Conservation (phyloP, 2,888 invertebrate genomes). For the Panopea generosa region DNA sequence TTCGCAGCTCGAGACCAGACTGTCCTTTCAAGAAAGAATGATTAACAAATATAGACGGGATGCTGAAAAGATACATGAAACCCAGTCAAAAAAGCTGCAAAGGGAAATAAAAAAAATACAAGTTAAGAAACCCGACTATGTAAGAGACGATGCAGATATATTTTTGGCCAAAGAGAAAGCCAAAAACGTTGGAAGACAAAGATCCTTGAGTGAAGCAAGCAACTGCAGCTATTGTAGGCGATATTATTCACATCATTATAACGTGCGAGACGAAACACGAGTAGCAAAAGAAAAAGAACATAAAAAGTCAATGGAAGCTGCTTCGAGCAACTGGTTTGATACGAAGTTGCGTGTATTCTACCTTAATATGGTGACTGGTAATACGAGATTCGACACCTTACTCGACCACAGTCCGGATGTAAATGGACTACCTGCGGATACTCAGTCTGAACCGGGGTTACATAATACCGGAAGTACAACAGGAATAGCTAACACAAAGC, state of each 20-base stretch:
- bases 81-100: slow-evolving; percentile 35
- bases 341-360: slow-evolving; percentile 48
- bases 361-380: slow-evolving; percentile 41
- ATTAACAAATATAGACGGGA: slow-evolving; percentile 55
- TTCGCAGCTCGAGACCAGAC: slow-evolving; percentile 41
- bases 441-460: no score
- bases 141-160: slow-evolving; percentile 51
- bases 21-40: slow-evolving; percentile 49
- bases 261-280: slow-evolving; percentile 27
- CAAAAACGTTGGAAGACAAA: slow-evolving; percentile 23
- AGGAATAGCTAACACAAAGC: no score
- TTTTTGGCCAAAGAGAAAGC: slow-evolving; percentile 13
- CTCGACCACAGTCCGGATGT: no score
- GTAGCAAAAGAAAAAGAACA: slow-evolving; percentile 4
- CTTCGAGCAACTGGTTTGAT: slow-evolving; percentile 62
- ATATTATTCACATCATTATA: slow-evolving; percentile 57
- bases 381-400: not conserved
- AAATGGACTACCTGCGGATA: no score
- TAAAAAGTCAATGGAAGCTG: no score
- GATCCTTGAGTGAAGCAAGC: slow-evolving; percentile 47
- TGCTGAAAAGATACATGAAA: slow-evolving; percentile 36
- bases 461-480: no score
- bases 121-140: slow-evolving; percentile 54
- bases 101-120: slow-evolving; percentile 50
- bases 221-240: slow-evolving; percentile 48